Base-by-base conservation (phyloP, 2,888 invertebrate genomes). In the Cryptops parisi region DNA sequence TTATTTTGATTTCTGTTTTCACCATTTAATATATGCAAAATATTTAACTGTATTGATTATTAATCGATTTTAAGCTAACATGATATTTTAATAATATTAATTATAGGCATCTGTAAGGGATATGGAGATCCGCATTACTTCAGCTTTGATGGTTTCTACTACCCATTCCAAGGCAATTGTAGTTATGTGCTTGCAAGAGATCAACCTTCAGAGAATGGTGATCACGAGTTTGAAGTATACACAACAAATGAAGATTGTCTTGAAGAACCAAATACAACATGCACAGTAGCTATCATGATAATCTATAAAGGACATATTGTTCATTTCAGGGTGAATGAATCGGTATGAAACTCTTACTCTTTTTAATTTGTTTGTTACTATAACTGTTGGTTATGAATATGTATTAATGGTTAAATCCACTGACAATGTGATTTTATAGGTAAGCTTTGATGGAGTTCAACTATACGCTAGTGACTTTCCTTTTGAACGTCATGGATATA, bases 131-230 rank as follows among this genome's bases (percentile, higher is more conserved):
- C 86, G 1, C 82, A 86, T 63, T 87, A 84, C 68, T 75, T 80
- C 55, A 85, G 84, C 25, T 93, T 87, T 64, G 90, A 91, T 65
- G 79, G 81, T 22, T 79, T 76, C 57, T 81, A 82, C 62, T 80
- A 83, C 60, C 82, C 82, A 0, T 82, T 84, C 67, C 79, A 82
- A 59, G 86, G 85, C 3, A 85, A 85, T 66, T 91, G 91, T 67
- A 84, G 84, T 0, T 89, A 88, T 65, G 73, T 88, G 25, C 76
- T 87, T 50, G 80, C 86, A 0, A 70, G 82, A 27, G 80, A 82
- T 67, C 70, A 74, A 47, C n/a, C n/a, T n/a, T 56, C 56, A 22
- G 52, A 60, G 1, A 56, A 57, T 2, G 76, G 74, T 9, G 67
- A 67, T 15, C 66, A 72, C 64, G 60, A 75, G 68, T 64, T 63